Conservation (phyloP, 2,888 invertebrate species). For the Thymelicus sylvestris region DNA sequence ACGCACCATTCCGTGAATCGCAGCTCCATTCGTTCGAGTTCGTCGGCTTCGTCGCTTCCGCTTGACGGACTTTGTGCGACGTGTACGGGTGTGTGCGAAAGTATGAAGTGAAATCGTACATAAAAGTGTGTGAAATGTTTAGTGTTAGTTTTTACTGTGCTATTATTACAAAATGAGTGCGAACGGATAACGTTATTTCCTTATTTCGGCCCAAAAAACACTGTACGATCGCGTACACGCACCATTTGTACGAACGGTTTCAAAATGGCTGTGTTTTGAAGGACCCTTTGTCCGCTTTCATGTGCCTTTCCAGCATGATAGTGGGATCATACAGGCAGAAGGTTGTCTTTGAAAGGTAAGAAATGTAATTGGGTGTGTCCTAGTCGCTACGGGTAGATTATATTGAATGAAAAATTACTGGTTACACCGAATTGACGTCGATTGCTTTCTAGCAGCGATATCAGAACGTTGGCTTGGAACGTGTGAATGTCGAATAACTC, state of each 20-base stretch:
- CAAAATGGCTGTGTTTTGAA: conserved; percentile 91
- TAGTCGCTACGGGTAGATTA: conserved; percentile 52
- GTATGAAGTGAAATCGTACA: conserved; percentile 84
- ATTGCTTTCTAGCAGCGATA: conserved; percentile 79
- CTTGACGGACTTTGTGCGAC: conserved; percentile 75
- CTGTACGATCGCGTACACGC: conserved; percentile 73
- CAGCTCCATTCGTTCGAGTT: conserved; percentile 67
- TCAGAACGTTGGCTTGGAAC: conserved; percentile 73
- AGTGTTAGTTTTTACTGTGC: conserved; percentile 81
- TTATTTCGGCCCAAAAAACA: conserved; percentile 60
- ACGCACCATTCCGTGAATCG: conserved; percentile 51
- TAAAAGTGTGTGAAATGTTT: conserved; percentile 82
- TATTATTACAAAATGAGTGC: conserved; percentile 80
- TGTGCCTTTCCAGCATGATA: conserved; percentile 88
- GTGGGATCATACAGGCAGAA: conserved; percentile 86
- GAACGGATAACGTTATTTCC: conserved; percentile 73
- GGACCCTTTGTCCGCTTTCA: conserved; percentile 87
- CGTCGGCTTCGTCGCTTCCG: conserved; percentile 74
- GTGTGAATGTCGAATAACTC: conserved; percentile 78
- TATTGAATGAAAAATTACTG: conserved; percentile 74
- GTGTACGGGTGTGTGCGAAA: conserved; percentile 83
- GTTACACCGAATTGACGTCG: conserved; percentile 69
- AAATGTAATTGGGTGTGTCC: conserved; percentile 59
- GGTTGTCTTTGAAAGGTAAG: conserved; percentile 87
- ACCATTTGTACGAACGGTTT: conserved; percentile 82